Evolutionary conservation across 2,113 vertebrate species (phyloP), one percentile per base, ranked within the genome.

Genomic region (Himantopus leucocephalus): DNA sequence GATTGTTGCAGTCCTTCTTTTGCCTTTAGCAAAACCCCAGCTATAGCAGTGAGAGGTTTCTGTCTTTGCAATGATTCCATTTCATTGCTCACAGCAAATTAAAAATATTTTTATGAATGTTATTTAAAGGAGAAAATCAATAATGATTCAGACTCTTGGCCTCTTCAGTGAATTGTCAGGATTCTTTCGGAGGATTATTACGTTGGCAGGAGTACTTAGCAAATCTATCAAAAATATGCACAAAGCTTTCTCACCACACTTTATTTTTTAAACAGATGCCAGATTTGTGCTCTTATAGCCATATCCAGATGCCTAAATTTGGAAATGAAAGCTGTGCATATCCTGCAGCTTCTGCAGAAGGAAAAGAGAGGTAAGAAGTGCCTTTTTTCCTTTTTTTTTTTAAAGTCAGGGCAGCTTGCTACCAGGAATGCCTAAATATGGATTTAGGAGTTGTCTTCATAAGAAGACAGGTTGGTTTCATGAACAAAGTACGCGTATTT

Each of bases 51-150:
- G 39, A 52, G 39, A 86, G 9, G 11, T 47, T 89, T 92, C 56
- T 84, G 75, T 29, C 24, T 84, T 84, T 91, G 43, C 72, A 93
- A 35, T 3, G 39, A 92, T 90, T 86, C 77, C 79, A 50, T 91
- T 93, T 92, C 56, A 75, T 60, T 75, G 60, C 76, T 86, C 88
- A 86, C 47, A 89, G 60, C 63, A 89, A 95, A 94, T 96, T 93
- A 86, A 88, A 93, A 97, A 88, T 10, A 3, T 63, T 94, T 70
- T 85, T 58, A 84, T 85, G 60, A 72, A 82, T 91, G 66, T 94
- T 94, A 95, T 85, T 96, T 96, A 94, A 96, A 97, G 73, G 73
- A 84, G 60, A 87, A 96, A 94, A 95, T 94, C 88, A 71, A 87
- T 94, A 89, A 75, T 75, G 43, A 92, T 93, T 89, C 63, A 86